Percentiles rank a stretch among this genome's conserved stretches.
Conservation (phyloP, 2,888 invertebrate species). For the Athetis lepigone region DNA sequence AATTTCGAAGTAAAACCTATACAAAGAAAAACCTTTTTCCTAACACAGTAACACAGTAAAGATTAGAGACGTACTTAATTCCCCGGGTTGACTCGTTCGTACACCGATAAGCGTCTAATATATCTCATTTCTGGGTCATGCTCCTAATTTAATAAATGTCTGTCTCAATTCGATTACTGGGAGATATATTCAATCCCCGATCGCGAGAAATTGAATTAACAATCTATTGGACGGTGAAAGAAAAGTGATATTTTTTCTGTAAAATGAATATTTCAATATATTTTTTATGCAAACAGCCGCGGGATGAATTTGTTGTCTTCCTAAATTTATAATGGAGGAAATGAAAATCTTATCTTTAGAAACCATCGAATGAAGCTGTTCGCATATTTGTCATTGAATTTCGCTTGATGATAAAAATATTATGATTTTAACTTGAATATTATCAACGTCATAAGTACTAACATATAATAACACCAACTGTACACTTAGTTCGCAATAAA, state of each 20-base stretch:
- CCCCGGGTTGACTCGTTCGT: conserved; percentile 27
- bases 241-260: conserved; percentile 36
- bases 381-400: no score
- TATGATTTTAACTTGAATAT: no score
- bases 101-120: conserved; percentile 48
- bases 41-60: conserved; percentile 7
- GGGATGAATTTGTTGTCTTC: background rate
- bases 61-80: conserved; percentile 32
- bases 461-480: no score
- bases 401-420: no score
- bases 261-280: conserved; percentile 1
- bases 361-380: no score
- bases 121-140: conserved; percentile 47
- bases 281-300: background rate
- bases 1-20: no score
- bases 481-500: no score
- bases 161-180: conserved; percentile 49
- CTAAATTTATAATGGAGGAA: no score
- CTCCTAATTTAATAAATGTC: conserved; percentile 60
- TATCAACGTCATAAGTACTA: no score
- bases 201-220: conserved; percentile 44
- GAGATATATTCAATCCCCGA: conserved; percentile 47
- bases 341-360: no score
- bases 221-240: conserved; percentile 9
- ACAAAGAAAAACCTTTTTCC: background rate